Base-by-base conservation (phyloP, 2,888 invertebrate species). In the Pheosia tremula region DNA sequence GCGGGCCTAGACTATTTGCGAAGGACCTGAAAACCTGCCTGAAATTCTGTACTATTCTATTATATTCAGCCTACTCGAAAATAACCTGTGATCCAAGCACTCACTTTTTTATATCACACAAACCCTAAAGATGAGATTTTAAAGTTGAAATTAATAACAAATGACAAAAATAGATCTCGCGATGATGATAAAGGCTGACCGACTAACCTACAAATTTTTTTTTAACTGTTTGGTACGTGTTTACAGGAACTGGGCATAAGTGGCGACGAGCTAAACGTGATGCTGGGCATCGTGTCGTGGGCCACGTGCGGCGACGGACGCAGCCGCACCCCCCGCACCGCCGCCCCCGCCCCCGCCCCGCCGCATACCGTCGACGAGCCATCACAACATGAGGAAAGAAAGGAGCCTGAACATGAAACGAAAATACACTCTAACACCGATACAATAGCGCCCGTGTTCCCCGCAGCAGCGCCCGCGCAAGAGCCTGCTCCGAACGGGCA, bases 251-350 rank as follows among this genome's bases (percentile, higher is more conserved):
- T 95, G 64, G 95, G 95, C 4, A 91, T 97, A 45, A 87, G 83
- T 0, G 87, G 88, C 0, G 91, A 94, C 1, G 96, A 98, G 60
- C 96, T 98, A 84, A 94, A 95, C 71, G 93, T 97, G 39, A 95
- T 98, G 80, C 95, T 96, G 63, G 96, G 97, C 69, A 94, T 98
- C 79, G 97, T 97, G 7, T 97, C 98, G 80, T 98, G 98, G 98
- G 98, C 97, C 0, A 97, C 97, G 2, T 98, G 98, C 88, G 97
- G 97, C 6, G 86, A 88, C 79, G 96, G 96, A 0, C 92, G 94
- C 67, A 95, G 95, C 75, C 94, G 95, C 45, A 93, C 94, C 69
- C 78, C 80, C 3, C 72, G 55, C 55, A 39, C 2, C 5, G 4
- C n/a, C n/a, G 38, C 10, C 38, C 38, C 3, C 38, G 11, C 11